phyloP scores from a whole-genome alignment of 2,113 vertebrate genomes.

The Herpetotheres cachinnans region DNA sequence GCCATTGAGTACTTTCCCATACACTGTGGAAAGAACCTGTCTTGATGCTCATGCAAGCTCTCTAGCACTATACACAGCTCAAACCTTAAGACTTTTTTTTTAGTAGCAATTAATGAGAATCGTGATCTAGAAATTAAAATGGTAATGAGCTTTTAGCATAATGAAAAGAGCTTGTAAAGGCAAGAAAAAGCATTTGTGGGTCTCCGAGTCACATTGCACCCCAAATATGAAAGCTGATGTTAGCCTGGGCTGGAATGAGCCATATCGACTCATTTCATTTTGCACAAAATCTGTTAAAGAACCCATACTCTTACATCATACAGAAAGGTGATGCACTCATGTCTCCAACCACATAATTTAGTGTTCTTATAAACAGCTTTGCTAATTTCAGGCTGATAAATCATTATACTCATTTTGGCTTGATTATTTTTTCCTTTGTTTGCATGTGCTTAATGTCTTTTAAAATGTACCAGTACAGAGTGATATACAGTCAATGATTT shows the following conservation, averaged over 20 bases:
- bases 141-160: constrained; percentile 19
- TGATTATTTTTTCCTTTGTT: not conserved
- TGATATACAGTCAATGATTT: not conserved
- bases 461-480: not conserved
- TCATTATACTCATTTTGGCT: not conserved
- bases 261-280: not conserved
- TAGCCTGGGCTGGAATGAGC: not conserved
- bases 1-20: not conserved
- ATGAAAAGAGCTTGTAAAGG: not conserved
- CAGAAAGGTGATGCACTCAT: not conserved
- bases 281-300: not conserved
- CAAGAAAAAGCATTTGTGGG: not conserved
- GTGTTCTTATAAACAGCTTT: not conserved
- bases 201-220: not conserved
- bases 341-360: not conserved
- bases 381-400: not conserved
- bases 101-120: not conserved
- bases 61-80: not conserved
- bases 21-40: not conserved
- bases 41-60: not conserved
- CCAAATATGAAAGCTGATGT: not conserved
- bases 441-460: not conserved
- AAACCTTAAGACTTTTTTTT: not conserved
- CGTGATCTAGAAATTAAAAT: not conserved
- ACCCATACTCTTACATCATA: not conserved